A percentile compares a stretch with the other conserved stretches of the same genome.
These are phyloP conservation scores for Knipowitschia caucasica DNA, from an alignment of 2,797 vertebrate genomes.

Conservation along the genomic window DNA sequence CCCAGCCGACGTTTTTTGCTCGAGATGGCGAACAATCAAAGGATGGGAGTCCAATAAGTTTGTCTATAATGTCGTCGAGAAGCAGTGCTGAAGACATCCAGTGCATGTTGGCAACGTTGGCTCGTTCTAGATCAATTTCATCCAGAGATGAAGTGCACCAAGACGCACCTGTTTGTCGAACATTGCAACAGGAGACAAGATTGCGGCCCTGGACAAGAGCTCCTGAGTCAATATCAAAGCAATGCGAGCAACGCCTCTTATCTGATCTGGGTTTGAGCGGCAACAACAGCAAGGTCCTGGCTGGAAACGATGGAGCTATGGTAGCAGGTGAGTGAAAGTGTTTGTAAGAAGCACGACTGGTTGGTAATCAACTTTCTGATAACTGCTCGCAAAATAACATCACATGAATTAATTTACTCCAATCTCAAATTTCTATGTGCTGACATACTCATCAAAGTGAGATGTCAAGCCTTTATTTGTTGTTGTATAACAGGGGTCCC, in stretches of 20 bases:
- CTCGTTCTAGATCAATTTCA: conserved; percentile 9
- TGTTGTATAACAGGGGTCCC: no score
- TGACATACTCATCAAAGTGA: no score
- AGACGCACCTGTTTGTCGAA: conserved; percentile 7
- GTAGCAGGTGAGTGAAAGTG: conserved; percentile 36
- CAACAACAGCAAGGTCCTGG: conserved; percentile 11
- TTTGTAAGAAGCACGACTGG: background rate
- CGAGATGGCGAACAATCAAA: conserved; percentile 21
- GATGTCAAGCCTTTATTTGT: no score
- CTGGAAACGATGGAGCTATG: conserved; percentile 15
- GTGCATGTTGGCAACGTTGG: conserved; percentile 1
- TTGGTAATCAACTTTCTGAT: no score
- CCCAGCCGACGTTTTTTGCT: conserved; percentile 19
- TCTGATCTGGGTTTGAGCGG: conserved; percentile 14
- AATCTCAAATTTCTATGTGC: no score
- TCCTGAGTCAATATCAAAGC: conserved; percentile 19
- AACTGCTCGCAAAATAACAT: no score
- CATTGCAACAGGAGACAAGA: background rate
- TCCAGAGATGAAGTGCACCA: conserved; percentile 5
- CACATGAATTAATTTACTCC: no score
- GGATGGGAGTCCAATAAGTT: conserved; percentile 23
- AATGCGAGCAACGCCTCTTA: conserved; percentile 1
- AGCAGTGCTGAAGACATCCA: background rate
- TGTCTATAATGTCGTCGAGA: background rate
- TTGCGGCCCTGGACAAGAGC: no score